Percentiles rank a stretch among this genome's conserved stretches.
These are phyloP conservation scores for Tenebrio molitor DNA, from an alignment of 1,140 invertebrate genomes.

Conservation along the genomic window DNA sequence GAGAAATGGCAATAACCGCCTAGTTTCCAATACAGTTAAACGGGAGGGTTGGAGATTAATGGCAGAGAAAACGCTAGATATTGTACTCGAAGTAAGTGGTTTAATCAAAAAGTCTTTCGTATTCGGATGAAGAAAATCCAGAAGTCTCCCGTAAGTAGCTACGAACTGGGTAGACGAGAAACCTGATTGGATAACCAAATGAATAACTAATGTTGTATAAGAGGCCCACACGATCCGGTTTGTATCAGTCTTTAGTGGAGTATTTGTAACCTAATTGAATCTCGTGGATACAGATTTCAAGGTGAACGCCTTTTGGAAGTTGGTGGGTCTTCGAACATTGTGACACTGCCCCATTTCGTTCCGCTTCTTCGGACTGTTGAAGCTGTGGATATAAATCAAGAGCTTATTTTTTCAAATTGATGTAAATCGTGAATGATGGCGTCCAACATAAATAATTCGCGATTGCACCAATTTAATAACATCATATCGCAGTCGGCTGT, in stretches of 20 bases:
- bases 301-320: conserved; percentile 19
- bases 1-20: conserved; percentile 10
- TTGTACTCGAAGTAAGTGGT: neutral
- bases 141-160: neutral
- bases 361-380: neutral
- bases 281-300: conserved; percentile 1
- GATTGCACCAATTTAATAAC: neutral
- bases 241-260: conserved; percentile 8
- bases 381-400: neutral
- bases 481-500: neutral
- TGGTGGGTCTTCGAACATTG: neutral
- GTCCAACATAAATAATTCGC: neutral
- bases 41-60: neutral
- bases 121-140: neutral
- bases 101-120: neutral
- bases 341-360: conserved; percentile 30
- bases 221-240: conserved; percentile 33
- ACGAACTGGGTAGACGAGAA: neutral
- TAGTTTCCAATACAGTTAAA: conserved; percentile 1
- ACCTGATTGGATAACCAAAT: neutral
- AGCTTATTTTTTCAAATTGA: too few species aligned
- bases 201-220: neutral
- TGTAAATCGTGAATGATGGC: neutral
- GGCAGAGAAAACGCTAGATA: neutral
- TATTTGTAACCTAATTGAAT: conserved; percentile 36